phyloP scores from a whole-genome alignment of 2,113 vertebrate genomes.

The Chlorodrepanis virens region DNA sequence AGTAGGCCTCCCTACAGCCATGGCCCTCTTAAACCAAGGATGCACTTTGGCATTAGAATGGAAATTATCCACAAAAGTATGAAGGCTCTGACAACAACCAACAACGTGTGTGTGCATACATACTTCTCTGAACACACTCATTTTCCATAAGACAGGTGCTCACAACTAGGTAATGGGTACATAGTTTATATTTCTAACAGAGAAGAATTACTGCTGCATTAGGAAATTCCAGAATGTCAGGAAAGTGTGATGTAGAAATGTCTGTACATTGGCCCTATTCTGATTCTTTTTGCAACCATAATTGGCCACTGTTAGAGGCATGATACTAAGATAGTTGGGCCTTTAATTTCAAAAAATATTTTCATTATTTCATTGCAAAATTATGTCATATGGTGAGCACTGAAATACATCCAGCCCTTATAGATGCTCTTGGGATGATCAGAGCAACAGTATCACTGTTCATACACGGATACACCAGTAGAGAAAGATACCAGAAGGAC shows the following conservation, averaged over 20 bases:
- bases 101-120: fast-evolving
- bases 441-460: neutral
- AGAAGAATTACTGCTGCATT: neutral
- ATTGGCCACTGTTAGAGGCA: neutral
- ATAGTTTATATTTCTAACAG: neutral
- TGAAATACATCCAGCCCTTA: neutral
- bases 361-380: neutral
- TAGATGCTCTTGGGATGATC: neutral
- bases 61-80: neutral
- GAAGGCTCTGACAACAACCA: neutral
- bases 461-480: neutral
- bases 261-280: neutral
- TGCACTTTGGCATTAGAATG: neutral
- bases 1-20: neutral
- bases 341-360: neutral
- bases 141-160: neutral
- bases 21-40: neutral
- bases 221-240: neutral
- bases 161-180: neutral
- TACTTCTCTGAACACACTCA: neutral
- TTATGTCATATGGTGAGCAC: neutral
- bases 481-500: neutral
- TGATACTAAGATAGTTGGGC: neutral
- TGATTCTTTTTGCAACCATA: neutral
- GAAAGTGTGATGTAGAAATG: neutral